These are phyloP conservation scores for Drosophila vallismaia DNA, from an alignment of 2,888 invertebrate species.

Conservation along the genomic window DNA sequence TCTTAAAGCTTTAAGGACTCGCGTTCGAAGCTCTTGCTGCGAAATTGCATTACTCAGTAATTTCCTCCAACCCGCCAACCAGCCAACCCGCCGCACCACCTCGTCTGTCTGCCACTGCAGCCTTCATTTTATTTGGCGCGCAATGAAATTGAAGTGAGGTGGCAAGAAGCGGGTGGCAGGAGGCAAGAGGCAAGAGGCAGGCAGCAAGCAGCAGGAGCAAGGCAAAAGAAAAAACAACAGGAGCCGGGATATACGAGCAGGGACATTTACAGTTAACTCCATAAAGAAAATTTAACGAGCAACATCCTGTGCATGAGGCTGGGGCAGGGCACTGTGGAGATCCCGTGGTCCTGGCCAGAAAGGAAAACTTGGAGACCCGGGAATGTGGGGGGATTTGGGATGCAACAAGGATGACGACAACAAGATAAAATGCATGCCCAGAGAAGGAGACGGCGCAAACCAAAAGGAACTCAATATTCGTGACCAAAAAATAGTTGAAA, in stretches of 20 bases:
- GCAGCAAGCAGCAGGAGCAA: neutral
- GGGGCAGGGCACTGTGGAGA: slow-evolving; percentile 12
- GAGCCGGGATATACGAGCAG: slow-evolving; percentile 41
- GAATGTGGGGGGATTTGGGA: slow-evolving; percentile 6
- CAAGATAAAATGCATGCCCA: slow-evolving; percentile 75
- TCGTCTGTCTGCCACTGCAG: neutral
- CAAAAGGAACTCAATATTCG: neutral
- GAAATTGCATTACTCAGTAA: slow-evolving; percentile 72
- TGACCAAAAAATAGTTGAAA: neutral
- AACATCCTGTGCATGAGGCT: slow-evolving; percentile 68
- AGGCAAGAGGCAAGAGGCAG: neutral
- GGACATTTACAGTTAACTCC: slow-evolving; percentile 79
- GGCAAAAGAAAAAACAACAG: slow-evolving; percentile 45
- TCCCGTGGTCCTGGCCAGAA: neutral
- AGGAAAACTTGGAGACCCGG: neutral
- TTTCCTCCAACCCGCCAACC: slow-evolving; percentile 39
- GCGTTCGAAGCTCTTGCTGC: slow-evolving; percentile 51
- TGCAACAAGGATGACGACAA: slow-evolving; percentile 71
- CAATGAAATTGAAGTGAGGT: slow-evolving; percentile 68
- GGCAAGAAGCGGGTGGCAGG: neutral
- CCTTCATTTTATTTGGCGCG: slow-evolving; percentile 47
- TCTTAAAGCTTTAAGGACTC: slow-evolving; percentile 61
- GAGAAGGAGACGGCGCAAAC: slow-evolving; percentile 30
- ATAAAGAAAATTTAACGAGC: slow-evolving; percentile 77
- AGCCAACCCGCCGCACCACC: neutral